Evolutionary conservation across 2,113 vertebrate genomes (phyloP), one percentile per base, ranked within the genome.

Genomic region (Cathartes aura): DNA sequence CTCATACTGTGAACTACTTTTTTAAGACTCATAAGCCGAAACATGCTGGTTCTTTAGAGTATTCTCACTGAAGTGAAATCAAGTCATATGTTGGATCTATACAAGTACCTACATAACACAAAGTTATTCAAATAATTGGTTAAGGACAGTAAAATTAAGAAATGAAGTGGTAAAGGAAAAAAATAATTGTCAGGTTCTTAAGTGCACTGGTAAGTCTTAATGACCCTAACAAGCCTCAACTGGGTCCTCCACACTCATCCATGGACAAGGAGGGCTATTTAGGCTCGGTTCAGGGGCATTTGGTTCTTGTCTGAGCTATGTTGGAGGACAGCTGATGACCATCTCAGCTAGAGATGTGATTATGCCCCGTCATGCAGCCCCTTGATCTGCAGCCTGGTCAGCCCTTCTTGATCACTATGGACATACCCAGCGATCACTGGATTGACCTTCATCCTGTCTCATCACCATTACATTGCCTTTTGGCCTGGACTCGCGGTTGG

Each of bases 211-310:
- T 21, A 60, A 74, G 5, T 5, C 20, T 32, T 38, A 26, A 72
- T 45, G 26, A 56, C 11, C 8, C 2, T 15, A 56, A 29, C 2
- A 8, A 52, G 11, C 13, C 19, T 70, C 23, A 9, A 0, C 8
- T 42, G n/a, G 4, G 5, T 1, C 6, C 7, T 62, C 42, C 19
- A 12, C 4, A 8, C 8, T 36, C 4, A 7, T 20, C 17, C 32
- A 30, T 14, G 38, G 11, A 6, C 12, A 59, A 55, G 40, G 17
- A 78, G 18, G 5, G 5, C 6, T 22, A 3, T 20, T 62, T 24
- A 59, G 45, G 26, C 6, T 52, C 0, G 0, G 4, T 27, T 27
- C 5, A 4, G 17, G 12, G 4, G 1, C 6, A 6, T 45, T 45
- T 66, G 38, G 6, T 20, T 66, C 19, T 36, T 48, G 7, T 10